A percentile compares a stretch with the other conserved stretches of the same genome.
These are phyloP conservation scores for Cheirogaleus medius DNA, from an alignment of 2,113 vertebrate species.

Conservation along the genomic window DNA sequence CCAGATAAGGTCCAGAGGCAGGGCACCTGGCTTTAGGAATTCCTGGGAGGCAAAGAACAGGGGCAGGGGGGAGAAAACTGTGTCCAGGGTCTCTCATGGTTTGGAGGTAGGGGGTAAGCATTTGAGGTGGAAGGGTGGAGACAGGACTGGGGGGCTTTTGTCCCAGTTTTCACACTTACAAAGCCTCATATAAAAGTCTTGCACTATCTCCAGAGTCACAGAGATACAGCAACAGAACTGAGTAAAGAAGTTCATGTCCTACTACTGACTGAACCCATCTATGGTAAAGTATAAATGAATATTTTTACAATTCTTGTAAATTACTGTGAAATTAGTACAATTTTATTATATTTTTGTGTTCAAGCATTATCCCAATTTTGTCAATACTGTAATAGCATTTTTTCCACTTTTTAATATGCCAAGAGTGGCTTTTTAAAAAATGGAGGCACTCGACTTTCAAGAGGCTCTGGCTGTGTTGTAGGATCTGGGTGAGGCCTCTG, in stretches of 20 bases:
- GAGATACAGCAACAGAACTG: neutral
- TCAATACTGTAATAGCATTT: neutral
- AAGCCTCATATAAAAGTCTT: neutral
- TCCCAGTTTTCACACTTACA: neutral
- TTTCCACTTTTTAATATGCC: neutral
- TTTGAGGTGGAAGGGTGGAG: neutral
- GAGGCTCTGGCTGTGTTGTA: neutral
- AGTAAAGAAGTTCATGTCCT: neutral
- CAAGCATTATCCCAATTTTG: neutral
- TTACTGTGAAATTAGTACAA: neutral
- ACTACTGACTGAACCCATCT: neutral
- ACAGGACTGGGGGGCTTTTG: neutral
- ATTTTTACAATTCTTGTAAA: neutral
- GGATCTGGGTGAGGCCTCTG: neutral
- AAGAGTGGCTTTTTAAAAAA: neutral
- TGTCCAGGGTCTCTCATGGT: neutral
- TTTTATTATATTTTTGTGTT: slow-evolving; percentile 18
- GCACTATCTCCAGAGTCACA: neutral
- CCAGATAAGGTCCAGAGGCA: neutral
- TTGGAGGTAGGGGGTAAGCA: no score
- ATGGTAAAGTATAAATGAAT: neutral
- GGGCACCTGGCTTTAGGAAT: slow-evolving; percentile 19
- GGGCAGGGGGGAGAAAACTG: neutral
- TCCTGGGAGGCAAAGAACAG: neutral
- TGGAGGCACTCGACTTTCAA: neutral